Evolutionary conservation across 2,888 invertebrate species (phyloP), one percentile per base, ranked within the genome.

Genomic region (Alsophila aescularia): DNA sequence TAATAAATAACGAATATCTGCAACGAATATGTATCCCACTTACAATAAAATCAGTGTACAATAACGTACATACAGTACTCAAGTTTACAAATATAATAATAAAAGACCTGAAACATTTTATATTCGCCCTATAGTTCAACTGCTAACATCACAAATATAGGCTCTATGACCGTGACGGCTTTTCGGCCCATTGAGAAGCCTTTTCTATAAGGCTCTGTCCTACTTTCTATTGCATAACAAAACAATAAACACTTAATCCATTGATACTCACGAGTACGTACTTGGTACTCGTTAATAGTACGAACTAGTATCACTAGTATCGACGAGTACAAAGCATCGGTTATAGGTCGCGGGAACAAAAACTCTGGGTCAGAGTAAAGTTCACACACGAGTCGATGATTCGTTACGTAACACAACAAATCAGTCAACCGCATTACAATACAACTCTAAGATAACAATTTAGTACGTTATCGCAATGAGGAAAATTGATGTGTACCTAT

Each of bases 321-420:
- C 16, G n/a, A 24, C 21, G 14, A 51, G 14, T 35, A 42, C 45
- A 29, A 32, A 13, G 36, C 45, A 14, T 39, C 15, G 35, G 51
- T 59, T 57, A 53, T 58, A 48, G 62, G 61, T 58, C 61, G 59
- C 31, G 45, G 31, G 41, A 27, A 60, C 58, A 58, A 58, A 69
- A 60, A 60, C 65, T 60, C 59, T 65, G 66, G 73, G 73, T 75
- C 75, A 70, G 59, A 73, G 73, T 70, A 72, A 71, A 64, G 66
- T 60, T 58, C 64, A 64, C 60, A 64, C 62, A 62, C 48, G 27
- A 40, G 44, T 50, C 54, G 36, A 49, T 44, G 32, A 29, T 41
- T 16, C 6, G 34, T 50, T 55, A 50, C 24, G 45, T 36, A 44
- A 55, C 40, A 13, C 8, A 27, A 50, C 42, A 29, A 41, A 37